Evolutionary conservation across 2,888 invertebrate genomes (phyloP), one percentile per base, ranked within the genome.

Genomic region (Synanthedon myopaeformis): DNA sequence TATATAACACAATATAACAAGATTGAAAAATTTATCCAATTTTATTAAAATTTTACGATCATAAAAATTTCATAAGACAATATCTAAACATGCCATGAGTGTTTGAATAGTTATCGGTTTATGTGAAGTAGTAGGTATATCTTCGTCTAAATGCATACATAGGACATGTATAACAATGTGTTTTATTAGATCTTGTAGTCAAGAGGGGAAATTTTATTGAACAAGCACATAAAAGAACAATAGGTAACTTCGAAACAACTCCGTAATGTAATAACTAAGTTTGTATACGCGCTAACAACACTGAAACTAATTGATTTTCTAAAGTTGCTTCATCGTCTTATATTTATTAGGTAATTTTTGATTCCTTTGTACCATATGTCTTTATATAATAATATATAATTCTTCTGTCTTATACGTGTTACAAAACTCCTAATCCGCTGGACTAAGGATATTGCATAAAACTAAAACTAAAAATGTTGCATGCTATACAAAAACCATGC

Each of bases 231-330:
- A 61, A 61, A 57, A 58, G 60, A 60, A 60, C 57, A 61, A 59
- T 55, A 55, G 57, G 41, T 41, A 45, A 59, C 57, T 57, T 56
- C 53, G 55, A 23, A 58, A 58, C 55, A 59, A 59, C 58, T 56
- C 50, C 53, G 53, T 59, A 60, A 63, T 59, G 59, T 58, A 56
- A 59, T 59, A 59, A 63, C 52, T 13, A 56, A 61, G 59, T 61
- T 61, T 55, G 58, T 55, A 54, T 58, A 63, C 57, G 56, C 51
- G 53, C 53, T 51, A 54, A 56, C 56, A 62, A 59, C 61, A 59
- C 51, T 57, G 57, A 57, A 60, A 64, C 58, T 63, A 64, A 64
- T 64, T 64, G 61, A 61, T 63, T 63, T 61, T 58, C 57, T 57
- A 57, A 56, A 61, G 56, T 62, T 59, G 55, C 57, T 59, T 59